Percentiles rank a stretch among this genome's conserved stretches.
phyloP scores from a whole-genome alignment of 1,140 invertebrate genomes.

The Drosophila athabasca region DNA sequence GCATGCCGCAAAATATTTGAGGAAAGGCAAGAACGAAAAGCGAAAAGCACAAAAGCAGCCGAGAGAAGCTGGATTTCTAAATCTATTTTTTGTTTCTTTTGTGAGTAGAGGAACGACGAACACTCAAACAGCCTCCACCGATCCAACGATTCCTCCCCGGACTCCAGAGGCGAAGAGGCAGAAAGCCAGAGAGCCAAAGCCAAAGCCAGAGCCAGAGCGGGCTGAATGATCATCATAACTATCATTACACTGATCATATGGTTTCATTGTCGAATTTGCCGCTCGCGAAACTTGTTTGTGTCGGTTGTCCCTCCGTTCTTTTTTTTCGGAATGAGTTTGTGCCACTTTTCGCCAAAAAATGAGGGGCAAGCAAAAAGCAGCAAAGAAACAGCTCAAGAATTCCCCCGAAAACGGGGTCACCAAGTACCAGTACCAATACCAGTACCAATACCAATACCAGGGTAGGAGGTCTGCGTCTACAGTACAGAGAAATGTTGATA shows the following conservation, averaged over 20 bases:
- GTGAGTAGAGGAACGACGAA: too few relatives aligned
- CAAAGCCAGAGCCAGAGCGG: constrained; percentile 11
- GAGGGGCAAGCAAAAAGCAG: constrained; percentile 23
- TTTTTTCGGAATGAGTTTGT: constrained; percentile 70
- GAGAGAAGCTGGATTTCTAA: too few relatives aligned
- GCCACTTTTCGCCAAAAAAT: constrained; percentile 68
- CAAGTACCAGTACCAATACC: constrained; percentile 38
- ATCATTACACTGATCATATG: constrained; percentile 80
- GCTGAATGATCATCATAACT: constrained; percentile 74
- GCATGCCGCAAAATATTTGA: constrained; percentile 56
- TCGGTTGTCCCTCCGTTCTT: constrained; percentile 21
- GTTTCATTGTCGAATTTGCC: constrained; percentile 78
- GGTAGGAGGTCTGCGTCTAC: constrained; percentile 18
- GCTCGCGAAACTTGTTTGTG: constrained; percentile 70
- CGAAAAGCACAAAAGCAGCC: too few relatives aligned
- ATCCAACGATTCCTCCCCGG: constrained; percentile 14
- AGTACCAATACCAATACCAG: constrained; percentile 23
- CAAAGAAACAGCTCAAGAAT: constrained; percentile 60
- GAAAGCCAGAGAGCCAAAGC: neutral
- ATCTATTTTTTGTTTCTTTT: too few relatives aligned
- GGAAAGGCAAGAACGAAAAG: constrained; percentile 1
- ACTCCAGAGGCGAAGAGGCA: constrained; percentile 10
- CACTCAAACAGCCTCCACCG: neutral
- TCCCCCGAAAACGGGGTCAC: constrained; percentile 72
- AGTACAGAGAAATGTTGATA: constrained; percentile 39